Evolutionary conservation across 2,797 vertebrate species (phyloP), one percentile per base, ranked within the genome.

Genomic region (Neosilurus hyrtlii): DNA sequence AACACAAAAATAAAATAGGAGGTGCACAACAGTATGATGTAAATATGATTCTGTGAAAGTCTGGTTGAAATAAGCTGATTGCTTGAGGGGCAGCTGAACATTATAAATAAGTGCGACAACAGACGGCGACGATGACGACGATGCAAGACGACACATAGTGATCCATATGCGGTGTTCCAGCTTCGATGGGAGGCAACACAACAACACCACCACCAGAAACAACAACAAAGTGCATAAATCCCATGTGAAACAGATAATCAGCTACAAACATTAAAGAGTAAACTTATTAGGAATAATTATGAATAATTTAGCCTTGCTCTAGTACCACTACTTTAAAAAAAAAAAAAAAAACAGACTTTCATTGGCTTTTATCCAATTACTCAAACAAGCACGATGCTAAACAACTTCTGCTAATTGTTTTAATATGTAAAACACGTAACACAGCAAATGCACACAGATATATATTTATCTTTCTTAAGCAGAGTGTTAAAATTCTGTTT

Each of bases 281-380:
- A 43, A 68, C 49, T 26, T 8, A 26, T 70, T 26, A 49, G 16
- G 52, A 61, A 51, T 43, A 78, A 72, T 78, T 30, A 12, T 26
- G 43, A 56, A 9, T 43, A 30, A 7, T n/a, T 49, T 49, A 49
- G 68, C 9, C 18, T 59, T 76, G 16, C 30, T 67, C 4, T 1
- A 24, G 12, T n/a, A 89, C 86, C 80, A 83, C 61, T 80, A 54
- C 22, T 86, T 56, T 52, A 54, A 72, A 24, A n/a, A 51, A 89
- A 79, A 54, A 72, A 24, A n/a, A 51, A 89, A 79, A 89, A 87
- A 30, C 54, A 83, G 83, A 79, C 85, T 88, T 90, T 82, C 82
- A 77, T 83, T 85, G 82, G 86, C 35, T 91, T 87, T 66, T 79
- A 84, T 88, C 56, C 63, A 57, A 35, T 59, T 65, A 56, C 59